phyloP scores from a whole-genome alignment of 2,888 invertebrate species.

The Aplocera efformata region DNA sequence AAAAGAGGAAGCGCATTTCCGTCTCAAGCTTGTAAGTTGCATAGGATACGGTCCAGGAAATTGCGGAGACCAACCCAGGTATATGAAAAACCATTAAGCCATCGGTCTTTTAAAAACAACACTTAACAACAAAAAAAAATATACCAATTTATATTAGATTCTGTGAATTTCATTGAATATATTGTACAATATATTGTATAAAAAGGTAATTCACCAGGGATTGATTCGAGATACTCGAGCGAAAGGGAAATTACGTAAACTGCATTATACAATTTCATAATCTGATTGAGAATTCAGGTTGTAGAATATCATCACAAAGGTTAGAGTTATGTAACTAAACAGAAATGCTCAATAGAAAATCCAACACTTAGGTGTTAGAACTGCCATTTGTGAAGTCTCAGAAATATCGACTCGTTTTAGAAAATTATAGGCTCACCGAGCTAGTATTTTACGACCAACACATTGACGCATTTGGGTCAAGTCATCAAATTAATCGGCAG shows the following conservation, averaged over 20 bases:
- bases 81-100: no score
- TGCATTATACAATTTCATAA: conserved; percentile 11
- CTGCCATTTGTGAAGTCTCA: conserved; percentile 1
- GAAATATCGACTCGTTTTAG: conserved; percentile 7
- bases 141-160: no score
- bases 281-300: conserved; percentile 6
- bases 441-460: conserved; percentile 8
- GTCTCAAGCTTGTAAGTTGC: conserved; percentile 37
- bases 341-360: conserved; percentile 7
- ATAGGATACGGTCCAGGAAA: conserved; percentile 39
- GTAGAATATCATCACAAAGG: conserved; percentile 6
- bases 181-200: no score
- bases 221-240: no score
- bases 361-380: conserved; percentile 4
- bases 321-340: conserved; percentile 7
- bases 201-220: not conserved
- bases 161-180: no score
- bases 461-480: conserved; percentile 12
- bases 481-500: conserved; percentile 7
- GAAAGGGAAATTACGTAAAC: conserved; percentile 10
- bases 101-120: no score
- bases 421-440: conserved; percentile 8
- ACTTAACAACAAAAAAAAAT: no score
- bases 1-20: conserved; percentile 65
- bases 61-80: no score